A percentile compares a stretch with the other conserved stretches of the same genome.
Evolutionary conservation across 2,888 invertebrate genomes (phyloP).

Genomic region (Mythimna pallens): DNA sequence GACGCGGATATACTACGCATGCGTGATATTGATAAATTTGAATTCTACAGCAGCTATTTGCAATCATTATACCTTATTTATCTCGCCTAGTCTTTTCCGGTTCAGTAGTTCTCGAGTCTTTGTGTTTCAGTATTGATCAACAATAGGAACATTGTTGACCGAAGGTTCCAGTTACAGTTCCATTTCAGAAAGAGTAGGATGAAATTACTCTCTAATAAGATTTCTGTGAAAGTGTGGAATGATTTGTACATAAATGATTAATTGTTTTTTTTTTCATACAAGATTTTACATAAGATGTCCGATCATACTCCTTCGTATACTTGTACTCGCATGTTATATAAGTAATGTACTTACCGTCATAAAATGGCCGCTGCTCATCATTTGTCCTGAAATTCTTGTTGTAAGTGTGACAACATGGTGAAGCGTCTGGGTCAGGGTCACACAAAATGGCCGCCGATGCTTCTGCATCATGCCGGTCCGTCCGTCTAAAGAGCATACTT

Average conservation of each 20-base stretch:
- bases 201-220: background rate
- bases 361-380: background rate
- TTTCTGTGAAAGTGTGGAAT: background rate
- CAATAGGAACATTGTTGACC: too few relatives aligned
- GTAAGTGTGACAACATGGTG: background rate
- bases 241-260: background rate
- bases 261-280: background rate
- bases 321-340: background rate
- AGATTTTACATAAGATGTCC: background rate
- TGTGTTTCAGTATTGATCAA: too few relatives aligned
- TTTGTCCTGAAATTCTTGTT: background rate
- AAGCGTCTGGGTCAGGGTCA: background rate
- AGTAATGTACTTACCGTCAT: background rate
- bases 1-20: background rate
- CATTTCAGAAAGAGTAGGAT: background rate
- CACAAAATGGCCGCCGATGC: background rate
- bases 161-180: too few relatives aligned
- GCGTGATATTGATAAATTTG: background rate
- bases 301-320: background rate
- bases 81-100: background rate
- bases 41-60: background rate
- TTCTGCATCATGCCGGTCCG: background rate
- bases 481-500: background rate
- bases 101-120: background rate
- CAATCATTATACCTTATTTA: background rate